A percentile compares a stretch with the other conserved stretches of the same genome.
These are phyloP conservation scores for Hyppa rectilinea DNA, from an alignment of 2,888 invertebrate genomes.

Conservation along the genomic window DNA sequence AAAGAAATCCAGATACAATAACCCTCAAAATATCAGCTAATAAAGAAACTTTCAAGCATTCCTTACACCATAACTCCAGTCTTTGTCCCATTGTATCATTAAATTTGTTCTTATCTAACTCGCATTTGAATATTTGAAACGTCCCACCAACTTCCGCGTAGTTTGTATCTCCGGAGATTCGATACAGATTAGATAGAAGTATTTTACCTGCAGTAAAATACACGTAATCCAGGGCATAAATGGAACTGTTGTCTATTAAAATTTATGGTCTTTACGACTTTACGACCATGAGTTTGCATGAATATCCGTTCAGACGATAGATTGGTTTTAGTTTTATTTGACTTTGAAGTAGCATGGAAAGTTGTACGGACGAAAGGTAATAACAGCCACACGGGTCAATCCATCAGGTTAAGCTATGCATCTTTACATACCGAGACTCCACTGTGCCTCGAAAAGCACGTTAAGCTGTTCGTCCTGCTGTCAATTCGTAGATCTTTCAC, in stretches of 20 bases:
- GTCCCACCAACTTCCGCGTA: constrained; percentile 68
- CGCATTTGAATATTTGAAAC: constrained; percentile 76
- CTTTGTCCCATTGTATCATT: constrained; percentile 69
- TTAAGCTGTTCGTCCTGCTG: too few species aligned
- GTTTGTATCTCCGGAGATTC: constrained; percentile 65
- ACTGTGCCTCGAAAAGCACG: too few species aligned
- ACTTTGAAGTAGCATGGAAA: neutral
- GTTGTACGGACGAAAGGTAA: neutral
- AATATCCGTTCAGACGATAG: constrained; percentile 53
- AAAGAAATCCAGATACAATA: neutral
- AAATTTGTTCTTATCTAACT: constrained; percentile 73
- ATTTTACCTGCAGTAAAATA: constrained; percentile 69
- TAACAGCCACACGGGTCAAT: too few species aligned
- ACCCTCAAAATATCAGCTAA: neutral
- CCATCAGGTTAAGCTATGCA: too few species aligned
- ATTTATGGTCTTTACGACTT: constrained; percentile 62
- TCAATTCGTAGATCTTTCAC: too few species aligned
- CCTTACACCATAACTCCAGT: constrained; percentile 24
- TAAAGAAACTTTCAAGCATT: constrained; percentile 27
- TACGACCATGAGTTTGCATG: constrained; percentile 55
- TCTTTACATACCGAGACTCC: too few species aligned
- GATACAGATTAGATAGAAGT: constrained; percentile 66
- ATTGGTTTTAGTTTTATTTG: constrained; percentile 23
- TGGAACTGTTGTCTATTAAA: constrained; percentile 65
- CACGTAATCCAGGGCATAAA: constrained; percentile 66